Percentiles rank a stretch among this genome's conserved stretches.
phyloP scores from a whole-genome alignment of 2,797 vertebrate genomes.

The Vespertilio murinus region DNA sequence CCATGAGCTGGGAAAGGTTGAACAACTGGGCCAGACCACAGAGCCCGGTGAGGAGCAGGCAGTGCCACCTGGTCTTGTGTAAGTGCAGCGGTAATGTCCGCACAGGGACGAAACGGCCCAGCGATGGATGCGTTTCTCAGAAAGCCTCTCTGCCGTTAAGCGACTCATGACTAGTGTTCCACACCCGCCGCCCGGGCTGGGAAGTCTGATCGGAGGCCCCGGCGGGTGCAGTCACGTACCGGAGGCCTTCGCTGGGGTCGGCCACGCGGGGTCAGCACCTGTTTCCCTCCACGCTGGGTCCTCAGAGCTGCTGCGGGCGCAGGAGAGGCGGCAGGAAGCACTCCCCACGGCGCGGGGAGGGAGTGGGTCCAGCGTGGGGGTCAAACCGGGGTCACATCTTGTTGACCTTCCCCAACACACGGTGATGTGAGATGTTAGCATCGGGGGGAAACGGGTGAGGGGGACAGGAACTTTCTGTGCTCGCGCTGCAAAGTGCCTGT shows the following conservation, averaged over 20 bases:
- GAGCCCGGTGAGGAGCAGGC: background rate
- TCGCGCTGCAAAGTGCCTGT: background rate
- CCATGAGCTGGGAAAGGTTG: background rate
- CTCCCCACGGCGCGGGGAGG: background rate
- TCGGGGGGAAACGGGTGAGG: background rate
- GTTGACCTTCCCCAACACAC: background rate
- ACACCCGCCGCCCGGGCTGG: background rate
- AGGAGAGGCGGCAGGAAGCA: background rate
- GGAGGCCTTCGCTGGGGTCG: background rate
- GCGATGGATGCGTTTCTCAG: background rate
- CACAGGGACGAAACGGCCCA: background rate
- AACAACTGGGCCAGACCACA: background rate
- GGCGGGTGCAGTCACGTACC: background rate
- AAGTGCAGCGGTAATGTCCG: background rate
- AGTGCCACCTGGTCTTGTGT: background rate
- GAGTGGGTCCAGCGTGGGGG: background rate
- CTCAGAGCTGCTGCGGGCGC: background rate
- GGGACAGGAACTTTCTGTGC: background rate
- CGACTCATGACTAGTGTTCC: background rate
- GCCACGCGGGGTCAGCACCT: background rate
- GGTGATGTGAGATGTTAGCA: background rate
- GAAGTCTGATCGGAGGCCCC: background rate
- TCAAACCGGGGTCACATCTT: background rate
- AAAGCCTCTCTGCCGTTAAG: background rate
- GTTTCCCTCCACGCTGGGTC: background rate